Evolutionary conservation across 2,797 vertebrate genomes (phyloP), one percentile per base, ranked within the genome.

Genomic region (Semotilus atromaculatus): DNA sequence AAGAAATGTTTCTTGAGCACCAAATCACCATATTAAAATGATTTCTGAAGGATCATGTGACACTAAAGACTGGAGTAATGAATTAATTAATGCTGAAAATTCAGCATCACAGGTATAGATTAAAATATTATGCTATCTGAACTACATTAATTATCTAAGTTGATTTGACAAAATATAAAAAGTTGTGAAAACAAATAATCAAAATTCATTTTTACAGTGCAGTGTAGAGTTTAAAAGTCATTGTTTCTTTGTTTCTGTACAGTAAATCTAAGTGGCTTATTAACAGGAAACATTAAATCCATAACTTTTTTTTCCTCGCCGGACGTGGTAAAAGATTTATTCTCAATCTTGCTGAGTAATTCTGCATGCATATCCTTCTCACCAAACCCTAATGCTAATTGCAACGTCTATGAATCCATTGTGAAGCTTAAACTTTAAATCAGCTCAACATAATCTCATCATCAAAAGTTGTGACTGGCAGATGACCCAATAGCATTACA

Each of bases 391-490:
- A 66, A 53, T 48, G n/a, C 43, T 66, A 40, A 31, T 53, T 58
- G 51, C 48, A 29, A 58, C 13, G 7, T 43, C 11, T 55, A 62
- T 72, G 71, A 21, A 84, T 48, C 67, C 43, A 79, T 72, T 72
- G 74, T 29, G 53, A 78, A 53, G 74, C 72, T 66, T 73, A 73
- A 66, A 83, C 31, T 77, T 48, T 70, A 70, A 79, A 79, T 79
- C 75, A 84, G 82, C 82, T 84, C 48, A 79, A 71, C 40, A 66
- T 91, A 91, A 91, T 90, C 87, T 88, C 86, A 58, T 85, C 85
- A 88, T 90, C 85, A 88, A 88, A 91, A 70, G 88, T 87, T 62
- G 73, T 85, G 88, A 80, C 43, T 82, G 82, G 87, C 86, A 71
- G 85, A 88, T 73, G 88, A 87, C 53, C 89, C 21, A 18, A 88